Base-by-base conservation (phyloP, 2,113 vertebrate species). In the Calypte anna region DNA sequence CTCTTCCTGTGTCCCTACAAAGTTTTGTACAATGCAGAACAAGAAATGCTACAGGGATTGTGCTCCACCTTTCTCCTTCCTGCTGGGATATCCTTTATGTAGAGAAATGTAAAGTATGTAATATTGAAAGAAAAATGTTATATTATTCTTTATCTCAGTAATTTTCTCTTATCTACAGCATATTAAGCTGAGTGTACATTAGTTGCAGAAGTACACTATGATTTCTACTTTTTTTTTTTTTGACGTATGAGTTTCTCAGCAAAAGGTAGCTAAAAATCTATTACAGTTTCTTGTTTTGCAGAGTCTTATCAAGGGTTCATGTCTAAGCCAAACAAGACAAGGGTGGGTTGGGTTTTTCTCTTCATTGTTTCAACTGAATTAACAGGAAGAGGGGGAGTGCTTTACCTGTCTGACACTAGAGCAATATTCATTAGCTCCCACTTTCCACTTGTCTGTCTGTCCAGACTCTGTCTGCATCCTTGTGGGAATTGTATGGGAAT, bases 51-150 rank as follows among this genome's bases (percentile, higher is more conserved):
- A 88, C 97, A 95, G 57, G 96, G 98, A 96, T 95, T 97, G 98
- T 97, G 96, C 98, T 98, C 98, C 98, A 98, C 98, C 98, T 98
- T 98, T 97, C 98, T 98, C 97, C 98, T 99, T 98, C 98, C 98
- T 98, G 98, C 96, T 97, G 97, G 98, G 98, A 98, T 98, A 98
- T 99, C 98, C 98, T 98, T 96, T 98, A 97, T 97, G 96, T 98
- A 96, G 91, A 97, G 98, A 97, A 95, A 97, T 95, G 87, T 97
- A 95, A 98, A 97, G 96, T 97, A 89, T 97, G 90, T 87, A 96
- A 96, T 96, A 97, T 96, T 97, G 94, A 95, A 97, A 93, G 96
- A 69, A 98, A 98, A 98, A 97, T 94, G 87, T 96, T 97, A 55
- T 91, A 93, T 97, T 97, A 91, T 92, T 94, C 90, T 96, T 98